Evolutionary conservation across 2,797 vertebrate species (phyloP).

Genomic region (Xenopus petersii): DNA sequence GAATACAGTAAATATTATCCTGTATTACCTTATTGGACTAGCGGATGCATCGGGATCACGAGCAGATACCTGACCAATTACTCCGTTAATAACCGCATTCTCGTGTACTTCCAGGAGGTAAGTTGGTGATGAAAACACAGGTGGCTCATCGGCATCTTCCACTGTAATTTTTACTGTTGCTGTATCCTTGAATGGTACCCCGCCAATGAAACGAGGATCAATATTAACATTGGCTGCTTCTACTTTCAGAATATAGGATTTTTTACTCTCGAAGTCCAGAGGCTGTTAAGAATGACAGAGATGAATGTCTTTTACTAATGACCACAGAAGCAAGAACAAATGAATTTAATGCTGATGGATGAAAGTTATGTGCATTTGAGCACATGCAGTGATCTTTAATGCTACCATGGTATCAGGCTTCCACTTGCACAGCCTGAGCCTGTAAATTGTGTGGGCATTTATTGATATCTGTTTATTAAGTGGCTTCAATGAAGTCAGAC

Average conservation of each 20-base stretch:
- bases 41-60: constrained; percentile 81
- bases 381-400: constrained; percentile 56
- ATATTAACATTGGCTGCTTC: constrained; percentile 86
- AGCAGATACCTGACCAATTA: constrained; percentile 86
- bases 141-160: constrained; percentile 91
- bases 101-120: constrained; percentile 91
- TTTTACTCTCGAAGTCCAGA: constrained; percentile 90
- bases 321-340: constrained; percentile 62
- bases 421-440: constrained; percentile 48
- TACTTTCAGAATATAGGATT: constrained; percentile 87
- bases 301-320: constrained; percentile 66
- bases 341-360: constrained; percentile 60
- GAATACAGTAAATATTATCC: too few relatives aligned
- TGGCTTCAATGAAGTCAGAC: constrained; percentile 53
- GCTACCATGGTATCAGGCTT: constrained; percentile 46
- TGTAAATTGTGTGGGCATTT: constrained; percentile 55
- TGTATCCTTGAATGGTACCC: constrained; percentile 89
- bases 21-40: constrained; percentile 84
- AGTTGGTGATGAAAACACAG: constrained; percentile 81
- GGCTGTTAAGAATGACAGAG: constrained; percentile 75
- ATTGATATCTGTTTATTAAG: constrained; percentile 60
- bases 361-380: constrained; percentile 56
- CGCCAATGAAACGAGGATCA: constrained; percentile 76
- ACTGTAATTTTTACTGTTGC: constrained; percentile 87
- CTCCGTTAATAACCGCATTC: constrained; percentile 84